Conservation (phyloP, 2,113 vertebrate genomes). For the Siphamia tubifer region DNA sequence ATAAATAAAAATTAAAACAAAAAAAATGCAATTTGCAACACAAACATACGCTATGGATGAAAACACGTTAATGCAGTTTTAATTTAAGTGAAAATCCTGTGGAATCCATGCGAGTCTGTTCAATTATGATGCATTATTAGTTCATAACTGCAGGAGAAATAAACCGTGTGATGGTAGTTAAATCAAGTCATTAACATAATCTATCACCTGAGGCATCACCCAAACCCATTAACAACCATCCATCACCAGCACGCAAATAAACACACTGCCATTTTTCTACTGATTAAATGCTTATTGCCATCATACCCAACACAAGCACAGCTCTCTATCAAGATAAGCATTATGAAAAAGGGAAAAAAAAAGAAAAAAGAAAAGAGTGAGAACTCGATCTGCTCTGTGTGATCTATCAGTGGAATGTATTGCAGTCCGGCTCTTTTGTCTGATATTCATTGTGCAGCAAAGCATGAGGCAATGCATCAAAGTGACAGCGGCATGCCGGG, state of each 20-base stretch:
- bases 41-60: neutral
- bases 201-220: slow-evolving; percentile 38
- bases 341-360: neutral
- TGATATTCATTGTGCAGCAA: slow-evolving; percentile 39
- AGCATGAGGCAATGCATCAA: slow-evolving; percentile 40
- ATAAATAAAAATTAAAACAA: too few species aligned
- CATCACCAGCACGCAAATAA: slow-evolving; percentile 40
- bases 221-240: slow-evolving; percentile 4
- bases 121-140: slow-evolving; percentile 44
- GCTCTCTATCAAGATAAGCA: slow-evolving; percentile 37
- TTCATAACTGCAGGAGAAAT: slow-evolving; percentile 31
- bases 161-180: slow-evolving; percentile 27
- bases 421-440: slow-evolving; percentile 15
- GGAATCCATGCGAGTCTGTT: neutral
- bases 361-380: neutral
- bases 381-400: neutral
- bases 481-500: slow-evolving; percentile 36
- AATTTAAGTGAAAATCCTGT: neutral
- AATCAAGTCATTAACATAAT: slow-evolving; percentile 50
- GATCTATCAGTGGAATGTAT: slow-evolving; percentile 11
- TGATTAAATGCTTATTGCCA: slow-evolving; percentile 38
- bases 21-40: too few species aligned
- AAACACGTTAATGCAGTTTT: neutral
- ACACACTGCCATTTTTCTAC: slow-evolving; percentile 15
- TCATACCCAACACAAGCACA: neutral